These are phyloP conservation scores for Drosophila niveifrons DNA, from an alignment of 2,888 invertebrate genomes.

Conservation along the genomic window DNA sequence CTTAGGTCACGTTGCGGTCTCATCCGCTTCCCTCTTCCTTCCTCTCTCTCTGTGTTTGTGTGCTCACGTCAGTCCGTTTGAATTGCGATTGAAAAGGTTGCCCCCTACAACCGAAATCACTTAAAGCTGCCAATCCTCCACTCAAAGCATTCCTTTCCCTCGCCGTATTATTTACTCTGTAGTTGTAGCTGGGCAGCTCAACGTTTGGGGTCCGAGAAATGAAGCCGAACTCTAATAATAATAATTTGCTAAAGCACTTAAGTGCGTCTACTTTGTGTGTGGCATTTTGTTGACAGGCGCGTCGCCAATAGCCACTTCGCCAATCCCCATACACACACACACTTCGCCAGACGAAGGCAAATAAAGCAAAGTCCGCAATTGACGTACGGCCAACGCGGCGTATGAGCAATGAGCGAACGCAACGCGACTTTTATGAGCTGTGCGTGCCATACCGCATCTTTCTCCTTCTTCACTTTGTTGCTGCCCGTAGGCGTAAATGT, in stretches of 20 bases:
- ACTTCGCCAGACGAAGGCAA: slow-evolving; percentile 33
- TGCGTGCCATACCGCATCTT: slow-evolving; percentile 48
- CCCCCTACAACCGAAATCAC: slow-evolving; percentile 64
- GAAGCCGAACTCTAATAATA: slow-evolving; percentile 64
- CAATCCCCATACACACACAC: no score
- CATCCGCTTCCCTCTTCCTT: background rate
- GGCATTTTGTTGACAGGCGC: slow-evolving; percentile 59
- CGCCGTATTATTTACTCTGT: background rate
- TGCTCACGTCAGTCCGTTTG: slow-evolving; percentile 54
- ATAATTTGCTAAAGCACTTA: slow-evolving; percentile 81
- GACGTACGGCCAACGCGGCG: slow-evolving; percentile 61
- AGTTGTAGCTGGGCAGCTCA: background rate
- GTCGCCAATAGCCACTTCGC: slow-evolving; percentile 18
- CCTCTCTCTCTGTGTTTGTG: background rate
- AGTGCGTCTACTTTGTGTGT: slow-evolving; percentile 73
- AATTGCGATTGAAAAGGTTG: slow-evolving; percentile 74
- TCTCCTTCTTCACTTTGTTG: background rate
- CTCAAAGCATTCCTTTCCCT: background rate
- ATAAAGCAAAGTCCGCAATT: slow-evolving; percentile 65
- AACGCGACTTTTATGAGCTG: slow-evolving; percentile 65
- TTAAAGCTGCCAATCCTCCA: slow-evolving; percentile 70
- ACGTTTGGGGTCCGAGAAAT: background rate
- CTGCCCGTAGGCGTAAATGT: slow-evolving; percentile 58
- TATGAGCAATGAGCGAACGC: slow-evolving; percentile 70
- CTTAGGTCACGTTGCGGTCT: slow-evolving; percentile 73